These are phyloP conservation scores for Pocillopora damicornis DNA, from an alignment of 64 coral and sea anemone genomes.

Conservation along the genomic window DNA sequence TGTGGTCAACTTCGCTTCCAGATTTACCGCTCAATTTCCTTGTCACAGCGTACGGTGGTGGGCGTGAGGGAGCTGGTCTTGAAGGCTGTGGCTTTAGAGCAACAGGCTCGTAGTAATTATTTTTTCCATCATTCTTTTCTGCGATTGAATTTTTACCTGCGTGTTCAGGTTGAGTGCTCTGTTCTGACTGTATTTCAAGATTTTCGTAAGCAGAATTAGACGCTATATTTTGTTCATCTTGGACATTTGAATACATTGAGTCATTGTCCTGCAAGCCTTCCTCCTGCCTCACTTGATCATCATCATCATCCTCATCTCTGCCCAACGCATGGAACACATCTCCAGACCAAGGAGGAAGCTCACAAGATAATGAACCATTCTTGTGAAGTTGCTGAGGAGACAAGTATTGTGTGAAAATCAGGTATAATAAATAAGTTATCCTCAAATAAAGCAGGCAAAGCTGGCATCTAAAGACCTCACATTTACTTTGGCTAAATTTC, in stretches of 20 bases:
- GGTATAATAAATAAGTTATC: not conserved
- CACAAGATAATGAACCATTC: conserved; percentile 12
- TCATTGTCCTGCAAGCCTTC: not conserved
- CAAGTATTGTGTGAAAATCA: not conserved
- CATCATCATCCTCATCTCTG: not conserved
- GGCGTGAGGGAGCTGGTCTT: not conserved
- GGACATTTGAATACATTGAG: conserved; percentile 4
- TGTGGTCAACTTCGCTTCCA: not conserved
- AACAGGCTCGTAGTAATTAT: not conserved
- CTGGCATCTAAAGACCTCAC: no score
- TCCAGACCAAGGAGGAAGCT: conserved; percentile 59
- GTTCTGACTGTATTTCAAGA: not conserved
- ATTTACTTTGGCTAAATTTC: no score
- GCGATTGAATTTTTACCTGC: not conserved
- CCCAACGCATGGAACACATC: not conserved
- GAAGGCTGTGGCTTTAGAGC: not conserved
- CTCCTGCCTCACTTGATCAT: not conserved
- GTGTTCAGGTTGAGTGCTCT: not conserved
- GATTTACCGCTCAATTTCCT: not conserved
- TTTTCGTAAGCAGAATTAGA: not conserved
- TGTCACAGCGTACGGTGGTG: not conserved
- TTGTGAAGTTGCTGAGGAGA: conserved; percentile 55
- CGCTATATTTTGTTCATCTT: not conserved
- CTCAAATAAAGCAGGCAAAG: no score
- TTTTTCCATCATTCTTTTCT: not conserved